A percentile compares a stretch with the other conserved stretches of the same genome.
Evolutionary conservation across 2,113 vertebrate species (phyloP).

Genomic region (Gambusia holbrooki): DNA sequence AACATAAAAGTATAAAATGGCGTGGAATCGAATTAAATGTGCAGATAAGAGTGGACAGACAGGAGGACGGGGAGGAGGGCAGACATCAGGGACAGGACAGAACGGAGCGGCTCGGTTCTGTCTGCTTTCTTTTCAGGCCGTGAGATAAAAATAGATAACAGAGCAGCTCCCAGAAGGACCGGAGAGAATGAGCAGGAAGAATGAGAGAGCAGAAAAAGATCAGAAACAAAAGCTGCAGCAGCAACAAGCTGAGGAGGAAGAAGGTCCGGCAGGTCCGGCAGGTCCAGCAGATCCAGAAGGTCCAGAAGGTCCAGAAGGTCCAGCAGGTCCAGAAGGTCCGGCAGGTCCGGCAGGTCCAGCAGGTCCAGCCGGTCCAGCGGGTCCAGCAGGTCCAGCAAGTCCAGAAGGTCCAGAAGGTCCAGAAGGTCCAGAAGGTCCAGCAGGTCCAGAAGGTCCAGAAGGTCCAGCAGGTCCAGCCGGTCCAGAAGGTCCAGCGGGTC

Average conservation of each 20-base stretch:
- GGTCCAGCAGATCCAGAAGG: too few relatives aligned
- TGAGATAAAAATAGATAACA: slow-evolving; percentile 74
- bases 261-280: not conserved
- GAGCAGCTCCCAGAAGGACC: slow-evolving; percentile 72
- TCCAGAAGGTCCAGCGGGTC: too few relatives aligned
- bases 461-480: too few relatives aligned
- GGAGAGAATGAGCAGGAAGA: slow-evolving; percentile 41
- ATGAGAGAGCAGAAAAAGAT: slow-evolving; percentile 37
- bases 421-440: too few relatives aligned
- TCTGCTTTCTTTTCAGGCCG: slow-evolving; percentile 70
- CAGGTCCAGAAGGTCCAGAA: too few relatives aligned
- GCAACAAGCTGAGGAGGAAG: not conserved
- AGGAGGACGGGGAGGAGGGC: slow-evolving; percentile 7
- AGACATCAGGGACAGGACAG: slow-evolving; percentile 1
- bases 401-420: too few relatives aligned
- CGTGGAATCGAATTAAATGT: not conserved
- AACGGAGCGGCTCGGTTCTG: slow-evolving; percentile 28
- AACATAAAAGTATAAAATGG: slow-evolving; percentile 20
- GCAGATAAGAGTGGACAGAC: slow-evolving; percentile 6
- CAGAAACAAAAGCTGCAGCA: not conserved
- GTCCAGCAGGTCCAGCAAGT: too few relatives aligned
- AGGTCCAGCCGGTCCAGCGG: too few relatives aligned
- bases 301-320: too few relatives aligned
- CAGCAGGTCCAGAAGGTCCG: too few relatives aligned
- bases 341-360: too few relatives aligned